These are phyloP conservation scores for Lasiurus borealis DNA, from an alignment of 2,113 vertebrate species.

Conservation along the genomic window DNA sequence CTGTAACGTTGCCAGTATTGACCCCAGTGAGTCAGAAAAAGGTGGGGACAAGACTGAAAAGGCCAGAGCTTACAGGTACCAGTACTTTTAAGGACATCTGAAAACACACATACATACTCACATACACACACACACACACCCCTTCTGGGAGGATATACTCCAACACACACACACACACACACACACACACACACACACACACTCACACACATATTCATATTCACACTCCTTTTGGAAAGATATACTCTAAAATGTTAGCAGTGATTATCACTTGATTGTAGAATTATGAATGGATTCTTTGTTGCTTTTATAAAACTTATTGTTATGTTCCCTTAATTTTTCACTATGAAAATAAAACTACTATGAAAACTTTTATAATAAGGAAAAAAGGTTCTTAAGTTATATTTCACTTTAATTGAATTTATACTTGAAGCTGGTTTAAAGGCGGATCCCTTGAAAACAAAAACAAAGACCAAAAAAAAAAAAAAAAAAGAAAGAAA, in stretches of 20 bases:
- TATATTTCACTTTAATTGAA: background rate
- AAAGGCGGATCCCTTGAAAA: background rate
- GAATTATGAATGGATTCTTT: background rate
- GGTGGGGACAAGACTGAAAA: background rate
- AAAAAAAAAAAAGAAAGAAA: background rate
- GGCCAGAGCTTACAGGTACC: background rate
- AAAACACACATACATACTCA: background rate
- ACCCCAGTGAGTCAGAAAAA: background rate
- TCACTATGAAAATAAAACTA: background rate
- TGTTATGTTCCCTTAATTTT: background rate
- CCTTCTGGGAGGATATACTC: background rate
- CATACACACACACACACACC: no score
- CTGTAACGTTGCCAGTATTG: background rate
- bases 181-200: no score
- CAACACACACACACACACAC: background rate
- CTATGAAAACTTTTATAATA: background rate
- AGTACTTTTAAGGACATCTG: background rate
- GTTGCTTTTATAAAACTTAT: background rate
- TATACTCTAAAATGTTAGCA: background rate
- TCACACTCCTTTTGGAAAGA: background rate
- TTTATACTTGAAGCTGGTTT: slow-evolving; percentile 5
- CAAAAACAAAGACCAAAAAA: background rate
- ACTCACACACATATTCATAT: background rate
- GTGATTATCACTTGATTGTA: background rate
- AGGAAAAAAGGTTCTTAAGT: background rate